Base-by-base conservation (phyloP, 2,888 invertebrate genomes). In the Euplagia quadripunctaria region DNA sequence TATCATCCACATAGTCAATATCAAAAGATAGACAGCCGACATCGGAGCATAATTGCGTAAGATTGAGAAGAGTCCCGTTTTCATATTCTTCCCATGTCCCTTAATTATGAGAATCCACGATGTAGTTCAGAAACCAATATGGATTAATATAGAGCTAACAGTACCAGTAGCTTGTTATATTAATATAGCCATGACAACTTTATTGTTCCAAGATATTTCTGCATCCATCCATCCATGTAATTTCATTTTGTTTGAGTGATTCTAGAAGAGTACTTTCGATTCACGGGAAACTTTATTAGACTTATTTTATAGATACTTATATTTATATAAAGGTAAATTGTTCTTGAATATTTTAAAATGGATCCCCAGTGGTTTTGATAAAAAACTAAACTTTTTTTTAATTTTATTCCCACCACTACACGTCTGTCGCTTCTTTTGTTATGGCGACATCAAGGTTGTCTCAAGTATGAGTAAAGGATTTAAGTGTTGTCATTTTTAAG, bases 201-300 rank as follows among this genome's bases (percentile, higher is more conserved):
- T 68, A 68, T 72, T 65, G 14, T 65, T 58, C n/a, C 9, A 55
- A 66, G 66, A 66, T 74, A 68, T 71, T 72, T 69, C 52, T 52
- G 52, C 72, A n/a, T n/a, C n/a, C n/a, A n/a, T n/a, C n/a, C n/a
- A n/a, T n/a, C 52, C 46, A 9, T 72, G 49, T 74, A 49, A 69
- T 79, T 81, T 70, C 12, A 70, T 76, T 74, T 42, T 41, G 11
- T 71, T 70, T 2, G 11, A 73, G 70, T 64, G 70, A 71, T 69
- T 66, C 9, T 43, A 73, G 70, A 64, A 51, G 11, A 70, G 70
- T 31, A 66, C 55, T 65, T 74, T 12, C 2, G 20, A n/a, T 71
- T 52, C n/a, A 12, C 5, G 20, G 70, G 52, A 61, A 72, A 69
- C 52, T 64, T 68, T 64, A 80, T 72, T 4, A 73, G 63, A 68